A percentile compares a stretch with the other conserved stretches of the same genome.
Evolutionary conservation across 1,140 invertebrate species (phyloP).

Genomic region (Bombus ignitus): DNA sequence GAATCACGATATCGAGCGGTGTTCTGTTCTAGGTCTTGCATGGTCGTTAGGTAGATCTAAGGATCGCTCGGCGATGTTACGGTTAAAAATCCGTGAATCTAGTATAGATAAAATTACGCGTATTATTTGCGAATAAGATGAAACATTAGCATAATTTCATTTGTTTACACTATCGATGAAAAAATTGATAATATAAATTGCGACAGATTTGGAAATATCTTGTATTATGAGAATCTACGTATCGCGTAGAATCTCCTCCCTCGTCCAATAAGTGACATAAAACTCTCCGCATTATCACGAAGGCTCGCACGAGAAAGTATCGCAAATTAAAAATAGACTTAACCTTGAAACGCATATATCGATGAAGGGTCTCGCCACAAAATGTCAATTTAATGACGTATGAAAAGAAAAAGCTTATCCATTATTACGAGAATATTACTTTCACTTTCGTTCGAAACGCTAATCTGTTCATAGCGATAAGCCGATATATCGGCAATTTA

Average conservation of each 20-base stretch:
- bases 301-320: not conserved
- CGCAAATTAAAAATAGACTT: slow-evolving; percentile 4
- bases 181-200: not conserved
- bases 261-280: not conserved
- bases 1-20: not conserved
- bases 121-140: too few relatives aligned
- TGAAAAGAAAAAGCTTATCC: not conserved
- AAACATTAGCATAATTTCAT: too few relatives aligned
- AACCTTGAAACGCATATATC: slow-evolving; percentile 12
- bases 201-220: not conserved
- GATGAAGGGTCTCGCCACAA: not conserved
- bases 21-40: not conserved
- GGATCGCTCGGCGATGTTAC: too few relatives aligned
- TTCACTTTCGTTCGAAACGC: not conserved
- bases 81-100: not conserved
- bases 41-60: not conserved
- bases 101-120: too few relatives aligned
- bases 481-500: not conserved
- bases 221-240: not conserved
- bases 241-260: not conserved
- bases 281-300: not conserved
- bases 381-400: not conserved
- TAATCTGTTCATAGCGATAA: not conserved
- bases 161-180: too few relatives aligned
- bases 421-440: not conserved